phyloP scores from a whole-genome alignment of 2,113 vertebrate species.

The Antechinus stuartii region DNA sequence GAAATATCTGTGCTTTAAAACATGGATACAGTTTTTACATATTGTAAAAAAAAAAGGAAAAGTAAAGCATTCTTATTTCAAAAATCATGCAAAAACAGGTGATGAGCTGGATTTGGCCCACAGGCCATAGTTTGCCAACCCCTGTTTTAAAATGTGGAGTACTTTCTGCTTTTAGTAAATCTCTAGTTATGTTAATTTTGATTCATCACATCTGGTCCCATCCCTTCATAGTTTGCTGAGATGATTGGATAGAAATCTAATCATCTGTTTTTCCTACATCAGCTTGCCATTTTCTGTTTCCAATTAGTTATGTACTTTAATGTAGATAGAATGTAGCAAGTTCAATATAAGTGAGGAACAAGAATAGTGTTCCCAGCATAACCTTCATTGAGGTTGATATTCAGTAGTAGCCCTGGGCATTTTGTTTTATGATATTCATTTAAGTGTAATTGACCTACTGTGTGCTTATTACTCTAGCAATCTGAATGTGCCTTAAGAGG shows the following conservation, averaged over 20 bases:
- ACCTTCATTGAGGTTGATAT: not conserved
- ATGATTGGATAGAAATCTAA: slow-evolving; percentile 37
- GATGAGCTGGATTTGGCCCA: not conserved
- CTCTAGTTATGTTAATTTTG: slow-evolving; percentile 23
- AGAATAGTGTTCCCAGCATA: not conserved
- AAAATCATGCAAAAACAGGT: not conserved
- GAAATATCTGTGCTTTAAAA: not conserved
- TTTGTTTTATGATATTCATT: slow-evolving; percentile 50
- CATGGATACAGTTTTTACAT: not conserved
- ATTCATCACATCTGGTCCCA: slow-evolving; percentile 30
- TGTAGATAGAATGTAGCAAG: not conserved
- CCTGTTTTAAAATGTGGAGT: not conserved
- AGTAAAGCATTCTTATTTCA: not conserved
- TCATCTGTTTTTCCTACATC: slow-evolving; percentile 5
- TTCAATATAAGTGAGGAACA: not conserved
- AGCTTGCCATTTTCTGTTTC: not conserved
- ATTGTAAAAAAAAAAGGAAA: not conserved
- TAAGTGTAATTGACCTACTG: slow-evolving; percentile 62
- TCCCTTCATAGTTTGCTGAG: slow-evolving; percentile 15
- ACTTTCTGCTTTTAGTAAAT: slow-evolving; percentile 17
- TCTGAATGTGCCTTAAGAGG: slow-evolving; percentile 55
- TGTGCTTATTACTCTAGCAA: slow-evolving; percentile 31
- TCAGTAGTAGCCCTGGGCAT: not conserved
- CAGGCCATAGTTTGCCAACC: not conserved
- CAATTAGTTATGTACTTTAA: not conserved